A percentile compares a stretch with the other conserved stretches of the same genome.
These are phyloP conservation scores for Chaetodon auriga DNA, from an alignment of 2,113 vertebrate genomes.

Conservation along the genomic window DNA sequence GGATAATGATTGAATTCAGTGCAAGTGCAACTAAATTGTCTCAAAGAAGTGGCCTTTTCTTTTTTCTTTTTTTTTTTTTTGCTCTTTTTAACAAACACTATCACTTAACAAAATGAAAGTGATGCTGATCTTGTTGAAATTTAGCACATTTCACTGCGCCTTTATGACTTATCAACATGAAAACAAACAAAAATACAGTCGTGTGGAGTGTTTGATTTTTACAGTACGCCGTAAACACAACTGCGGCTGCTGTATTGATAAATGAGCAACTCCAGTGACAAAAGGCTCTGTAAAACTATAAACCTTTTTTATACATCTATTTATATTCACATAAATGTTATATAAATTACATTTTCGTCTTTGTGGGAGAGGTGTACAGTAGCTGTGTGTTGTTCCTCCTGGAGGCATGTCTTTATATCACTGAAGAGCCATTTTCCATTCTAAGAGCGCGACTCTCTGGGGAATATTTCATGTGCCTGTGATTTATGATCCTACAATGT, in stretches of 20 bases:
- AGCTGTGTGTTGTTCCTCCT: conserved; percentile 44
- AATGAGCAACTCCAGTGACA: conserved; percentile 32
- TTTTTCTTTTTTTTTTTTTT: not conserved
- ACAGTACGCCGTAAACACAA: conserved; percentile 1
- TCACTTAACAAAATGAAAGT: not conserved
- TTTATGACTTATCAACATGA: not conserved
- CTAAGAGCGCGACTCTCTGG: conserved; percentile 45
- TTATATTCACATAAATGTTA: conserved; percentile 64
- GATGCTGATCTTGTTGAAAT: not conserved
- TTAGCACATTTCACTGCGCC: not conserved
- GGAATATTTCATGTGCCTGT: conserved; percentile 63
- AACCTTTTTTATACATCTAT: conserved; percentile 48
- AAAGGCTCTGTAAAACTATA: conserved; percentile 35
- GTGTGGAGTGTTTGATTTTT: not conserved
- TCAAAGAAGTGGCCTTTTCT: not conserved
- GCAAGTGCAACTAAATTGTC: not conserved
- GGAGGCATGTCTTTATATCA: conserved; percentile 66
- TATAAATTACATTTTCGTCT: conserved; percentile 44
- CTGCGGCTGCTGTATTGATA: conserved; percentile 24
- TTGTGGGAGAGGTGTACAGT: conserved; percentile 43
- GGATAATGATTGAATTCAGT: not conserved
- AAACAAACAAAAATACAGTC: not conserved
- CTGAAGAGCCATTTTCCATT: conserved; percentile 63
- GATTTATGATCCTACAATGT: conserved; percentile 73
- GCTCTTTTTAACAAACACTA: not conserved